A percentile compares a stretch with the other conserved stretches of the same genome.
These are phyloP conservation scores for Melanotaenia maccullochi DNA, from an alignment of 2,797 vertebrate genomes.

Conservation along the genomic window DNA sequence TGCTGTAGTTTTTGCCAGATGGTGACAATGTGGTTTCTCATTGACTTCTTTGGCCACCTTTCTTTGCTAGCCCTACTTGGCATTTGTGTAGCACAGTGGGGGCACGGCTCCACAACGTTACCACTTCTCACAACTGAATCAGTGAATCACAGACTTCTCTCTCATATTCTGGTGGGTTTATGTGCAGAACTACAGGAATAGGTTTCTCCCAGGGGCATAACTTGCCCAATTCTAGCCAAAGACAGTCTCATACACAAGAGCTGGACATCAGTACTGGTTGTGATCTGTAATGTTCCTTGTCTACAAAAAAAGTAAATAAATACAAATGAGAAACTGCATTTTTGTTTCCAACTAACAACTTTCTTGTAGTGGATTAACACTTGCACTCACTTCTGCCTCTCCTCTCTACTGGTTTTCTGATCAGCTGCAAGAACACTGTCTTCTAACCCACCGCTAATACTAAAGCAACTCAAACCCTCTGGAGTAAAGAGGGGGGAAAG, in stretches of 20 bases:
- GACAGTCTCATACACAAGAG: conserved; percentile 63
- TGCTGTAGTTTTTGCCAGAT: conserved; percentile 81
- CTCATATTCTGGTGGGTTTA: conserved; percentile 70
- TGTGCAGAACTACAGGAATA: conserved; percentile 58
- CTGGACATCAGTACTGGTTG: conserved; percentile 75
- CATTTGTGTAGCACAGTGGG: conserved; percentile 66
- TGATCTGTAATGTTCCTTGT: conserved; percentile 84
- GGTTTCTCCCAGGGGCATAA: conserved; percentile 51
- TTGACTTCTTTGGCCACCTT: conserved; percentile 81
- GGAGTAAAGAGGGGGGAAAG: conserved; percentile 78
- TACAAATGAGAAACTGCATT: conserved; percentile 87
- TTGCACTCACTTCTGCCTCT: conserved; percentile 77
- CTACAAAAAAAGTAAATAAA: conserved; percentile 64
- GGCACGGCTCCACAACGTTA: conserved; percentile 67
- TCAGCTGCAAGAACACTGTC: conserved; percentile 81
- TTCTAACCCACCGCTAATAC: conserved; percentile 84
- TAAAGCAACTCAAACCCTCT: conserved; percentile 80
- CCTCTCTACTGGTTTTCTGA: conserved; percentile 82
- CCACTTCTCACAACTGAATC: conserved; percentile 68
- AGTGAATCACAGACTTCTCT: conserved; percentile 68
- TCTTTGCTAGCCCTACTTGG: conserved; percentile 64
- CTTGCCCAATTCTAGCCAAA: conserved; percentile 52
- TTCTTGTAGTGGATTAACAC: conserved; percentile 86
- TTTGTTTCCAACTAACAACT: conserved; percentile 85
- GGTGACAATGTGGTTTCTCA: conserved; percentile 89